Percentiles rank a stretch among this genome's conserved stretches.
Evolutionary conservation across 64 coral and sea anemone species (phyloP).

Genomic region (Montipora foliosa): DNA sequence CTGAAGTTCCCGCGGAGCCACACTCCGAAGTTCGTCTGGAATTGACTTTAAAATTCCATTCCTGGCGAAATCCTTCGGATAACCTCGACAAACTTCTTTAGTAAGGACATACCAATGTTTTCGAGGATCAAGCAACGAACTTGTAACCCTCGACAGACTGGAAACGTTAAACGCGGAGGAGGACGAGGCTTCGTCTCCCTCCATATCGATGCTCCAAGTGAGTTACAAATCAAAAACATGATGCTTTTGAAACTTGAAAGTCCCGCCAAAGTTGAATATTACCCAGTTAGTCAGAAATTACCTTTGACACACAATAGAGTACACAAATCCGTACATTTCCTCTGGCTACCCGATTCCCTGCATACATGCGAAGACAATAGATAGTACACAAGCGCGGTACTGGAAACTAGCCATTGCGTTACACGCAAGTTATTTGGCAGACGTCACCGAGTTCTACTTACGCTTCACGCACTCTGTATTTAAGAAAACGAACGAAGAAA

Average conservation of each 20-base stretch:
- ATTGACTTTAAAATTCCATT: conserved; percentile 40
- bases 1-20: conserved; percentile 25
- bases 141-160: conserved; percentile 27
- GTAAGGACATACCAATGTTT: conserved; percentile 51
- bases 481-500: neutral
- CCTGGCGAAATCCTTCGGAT: neutral
- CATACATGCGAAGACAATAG: too few species aligned
- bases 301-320: neutral
- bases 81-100: conserved; percentile 38
- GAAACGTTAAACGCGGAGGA: neutral
- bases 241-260: conserved; percentile 39
- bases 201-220: conserved; percentile 32
- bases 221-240: conserved; percentile 39
- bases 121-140: conserved; percentile 21
- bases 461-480: neutral
- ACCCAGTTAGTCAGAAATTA: neutral
- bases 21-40: conserved; percentile 38
- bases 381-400: neutral
- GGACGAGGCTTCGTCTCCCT: neutral
- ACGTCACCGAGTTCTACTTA: neutral
- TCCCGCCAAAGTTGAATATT: conserved; percentile 44
- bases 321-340: neutral
- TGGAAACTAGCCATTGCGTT: neutral
- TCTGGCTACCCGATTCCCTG: neutral
- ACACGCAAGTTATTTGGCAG: neutral